Percentiles rank a stretch among this genome's conserved stretches.
Conservation (phyloP, 2,113 vertebrate species). For the Struthidea cinerea region DNA sequence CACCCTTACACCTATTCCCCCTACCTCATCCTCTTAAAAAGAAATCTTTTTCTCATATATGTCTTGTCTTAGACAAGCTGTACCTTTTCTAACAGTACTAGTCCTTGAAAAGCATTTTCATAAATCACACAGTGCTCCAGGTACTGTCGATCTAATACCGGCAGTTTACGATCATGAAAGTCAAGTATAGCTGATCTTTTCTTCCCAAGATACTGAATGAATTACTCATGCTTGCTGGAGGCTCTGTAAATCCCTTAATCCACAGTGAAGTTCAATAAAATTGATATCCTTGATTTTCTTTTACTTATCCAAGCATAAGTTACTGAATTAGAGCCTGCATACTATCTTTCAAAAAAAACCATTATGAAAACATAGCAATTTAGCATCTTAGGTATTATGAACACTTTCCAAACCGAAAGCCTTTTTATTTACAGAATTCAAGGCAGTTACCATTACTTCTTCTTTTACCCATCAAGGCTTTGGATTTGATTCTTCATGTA, state of each 20-base stretch:
- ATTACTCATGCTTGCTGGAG: neutral
- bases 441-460: neutral
- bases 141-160: neutral
- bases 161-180: neutral
- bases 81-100: neutral
- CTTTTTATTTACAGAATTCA: neutral
- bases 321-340: neutral
- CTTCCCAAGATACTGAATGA: neutral
- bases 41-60: neutral
- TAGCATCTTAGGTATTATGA: neutral
- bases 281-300: neutral
- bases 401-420: neutral
- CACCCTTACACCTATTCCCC: fast-evolving
- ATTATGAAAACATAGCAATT: neutral
- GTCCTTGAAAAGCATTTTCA: neutral
- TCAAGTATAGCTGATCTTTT: neutral
- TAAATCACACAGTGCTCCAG: neutral
- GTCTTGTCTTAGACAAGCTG: neutral
- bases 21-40: neutral
- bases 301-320: neutral
- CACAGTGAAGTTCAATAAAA: neutral
- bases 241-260: neutral
- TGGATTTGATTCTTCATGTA: neutral
- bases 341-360: neutral
- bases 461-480: neutral